Conservation (phyloP, 2,888 invertebrate genomes). For the Eumacrocentrus americanus region DNA sequence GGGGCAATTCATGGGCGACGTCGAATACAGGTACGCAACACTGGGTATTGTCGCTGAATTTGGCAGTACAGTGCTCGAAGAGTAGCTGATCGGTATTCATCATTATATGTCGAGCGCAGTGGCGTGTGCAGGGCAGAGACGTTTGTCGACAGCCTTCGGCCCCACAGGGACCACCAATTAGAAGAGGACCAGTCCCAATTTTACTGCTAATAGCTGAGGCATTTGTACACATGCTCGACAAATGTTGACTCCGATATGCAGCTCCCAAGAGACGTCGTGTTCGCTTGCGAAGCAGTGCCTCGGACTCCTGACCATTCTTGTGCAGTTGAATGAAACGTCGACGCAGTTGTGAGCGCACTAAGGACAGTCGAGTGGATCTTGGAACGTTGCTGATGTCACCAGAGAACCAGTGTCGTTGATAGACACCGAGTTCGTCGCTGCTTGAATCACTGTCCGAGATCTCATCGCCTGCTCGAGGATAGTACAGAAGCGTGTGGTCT, state of each 20-base stretch:
- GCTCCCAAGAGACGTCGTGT: constrained; percentile 49
- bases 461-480: constrained; percentile 60
- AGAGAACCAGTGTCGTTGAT: constrained; percentile 61
- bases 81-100: constrained; percentile 83
- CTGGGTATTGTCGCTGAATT: constrained; percentile 78
- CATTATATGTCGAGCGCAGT: constrained; percentile 86
- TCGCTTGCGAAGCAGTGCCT: constrained; percentile 46
- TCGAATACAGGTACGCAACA: constrained; percentile 82
- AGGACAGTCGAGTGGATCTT: constrained; percentile 55
- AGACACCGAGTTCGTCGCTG: constrained; percentile 57
- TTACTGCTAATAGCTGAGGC: constrained; percentile 36
- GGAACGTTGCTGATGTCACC: constrained; percentile 48
- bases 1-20: constrained; percentile 78
- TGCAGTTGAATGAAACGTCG: constrained; percentile 63
- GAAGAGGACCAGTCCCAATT: constrained; percentile 45
- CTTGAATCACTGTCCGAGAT: constrained; percentile 62
- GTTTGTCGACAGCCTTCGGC: constrained; percentile 59
- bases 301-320: constrained; percentile 52
- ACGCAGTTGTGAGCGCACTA: constrained; percentile 60
- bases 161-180: constrained; percentile 54
- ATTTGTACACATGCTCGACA: constrained; percentile 37
- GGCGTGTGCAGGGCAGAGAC: constrained; percentile 78
- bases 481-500: constrained; percentile 57
- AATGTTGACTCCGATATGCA: constrained; percentile 46
- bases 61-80: constrained; percentile 81